Percentiles rank a stretch among this genome's conserved stretches.
Conservation (phyloP, 2,797 vertebrate genomes). For the Perodicticus potto region DNA sequence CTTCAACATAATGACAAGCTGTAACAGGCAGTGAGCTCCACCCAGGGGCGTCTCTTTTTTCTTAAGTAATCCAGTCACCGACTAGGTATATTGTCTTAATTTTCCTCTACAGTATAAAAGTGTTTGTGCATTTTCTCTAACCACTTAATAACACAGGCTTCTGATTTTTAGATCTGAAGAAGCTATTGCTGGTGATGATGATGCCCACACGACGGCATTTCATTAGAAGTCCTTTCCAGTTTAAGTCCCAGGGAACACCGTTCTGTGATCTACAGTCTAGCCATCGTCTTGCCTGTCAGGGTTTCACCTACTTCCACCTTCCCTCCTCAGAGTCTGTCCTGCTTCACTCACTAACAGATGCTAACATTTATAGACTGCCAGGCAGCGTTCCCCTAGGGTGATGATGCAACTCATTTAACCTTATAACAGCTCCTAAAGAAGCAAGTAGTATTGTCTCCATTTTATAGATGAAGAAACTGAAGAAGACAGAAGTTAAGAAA, state of each 20-base stretch:
- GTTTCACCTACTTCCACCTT: not conserved
- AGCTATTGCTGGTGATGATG: not conserved
- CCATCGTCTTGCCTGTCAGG: not conserved
- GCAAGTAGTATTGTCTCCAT: not conserved
- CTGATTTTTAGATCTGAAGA: not conserved
- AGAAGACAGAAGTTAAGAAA: not conserved
- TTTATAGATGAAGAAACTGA: not conserved
- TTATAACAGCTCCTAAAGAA: not conserved
- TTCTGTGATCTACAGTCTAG: not conserved
- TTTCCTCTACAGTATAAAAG: not conserved
- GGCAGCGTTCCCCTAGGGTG: not conserved
- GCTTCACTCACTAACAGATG: not conserved
- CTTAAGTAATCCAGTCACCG: not conserved
- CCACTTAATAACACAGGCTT: not conserved
- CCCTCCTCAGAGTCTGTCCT: not conserved
- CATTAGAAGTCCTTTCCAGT: not conserved
- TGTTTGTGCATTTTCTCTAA: not conserved
- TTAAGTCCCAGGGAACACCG: not conserved
- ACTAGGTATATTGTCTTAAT: not conserved
- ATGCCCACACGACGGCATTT: not conserved
- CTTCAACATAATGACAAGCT: not conserved
- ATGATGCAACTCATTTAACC: not conserved
- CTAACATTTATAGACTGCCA: not conserved
- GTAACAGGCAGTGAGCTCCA: not conserved
- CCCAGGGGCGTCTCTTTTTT: not conserved